Evolutionary conservation across 2,888 invertebrate genomes (phyloP).

Genomic region (Synergus japonicus): DNA sequence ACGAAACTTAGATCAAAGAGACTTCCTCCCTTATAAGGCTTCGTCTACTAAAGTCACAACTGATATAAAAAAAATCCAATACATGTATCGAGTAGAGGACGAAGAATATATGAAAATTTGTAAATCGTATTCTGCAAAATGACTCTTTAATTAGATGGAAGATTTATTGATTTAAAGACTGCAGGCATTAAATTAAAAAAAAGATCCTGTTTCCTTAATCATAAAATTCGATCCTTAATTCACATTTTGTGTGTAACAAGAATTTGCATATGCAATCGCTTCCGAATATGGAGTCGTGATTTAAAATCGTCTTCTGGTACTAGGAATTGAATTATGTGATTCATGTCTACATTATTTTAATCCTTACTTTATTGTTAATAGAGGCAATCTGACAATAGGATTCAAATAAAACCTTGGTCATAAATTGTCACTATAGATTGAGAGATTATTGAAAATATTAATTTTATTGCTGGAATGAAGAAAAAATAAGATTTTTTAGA

Average conservation of each 20-base stretch:
- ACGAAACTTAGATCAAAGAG: background rate
- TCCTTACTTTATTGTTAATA: background rate
- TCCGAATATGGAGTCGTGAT: background rate
- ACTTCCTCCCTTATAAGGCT: background rate
- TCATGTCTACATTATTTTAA: background rate
- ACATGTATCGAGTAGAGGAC: background rate
- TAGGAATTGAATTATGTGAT: background rate
- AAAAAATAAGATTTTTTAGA: background rate
- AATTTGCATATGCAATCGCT: background rate
- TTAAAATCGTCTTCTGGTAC: background rate
- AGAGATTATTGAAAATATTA: background rate
- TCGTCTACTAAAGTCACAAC: slow-evolving; percentile 11
- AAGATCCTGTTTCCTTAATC: background rate
- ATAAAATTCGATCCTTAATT: background rate
- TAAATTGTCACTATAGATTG: background rate
- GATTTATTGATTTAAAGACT: background rate
- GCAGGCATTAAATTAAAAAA: background rate
- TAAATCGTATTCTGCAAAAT: background rate
- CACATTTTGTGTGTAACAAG: background rate
- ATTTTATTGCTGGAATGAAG: background rate
- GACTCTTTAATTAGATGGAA: background rate
- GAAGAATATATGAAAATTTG: background rate
- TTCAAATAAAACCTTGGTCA: background rate
- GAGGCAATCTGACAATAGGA: background rate
- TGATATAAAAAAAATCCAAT: background rate